Evolutionary conservation across 1,140 invertebrate species (phyloP).

Genomic region (Trichogramma pretiosum): DNA sequence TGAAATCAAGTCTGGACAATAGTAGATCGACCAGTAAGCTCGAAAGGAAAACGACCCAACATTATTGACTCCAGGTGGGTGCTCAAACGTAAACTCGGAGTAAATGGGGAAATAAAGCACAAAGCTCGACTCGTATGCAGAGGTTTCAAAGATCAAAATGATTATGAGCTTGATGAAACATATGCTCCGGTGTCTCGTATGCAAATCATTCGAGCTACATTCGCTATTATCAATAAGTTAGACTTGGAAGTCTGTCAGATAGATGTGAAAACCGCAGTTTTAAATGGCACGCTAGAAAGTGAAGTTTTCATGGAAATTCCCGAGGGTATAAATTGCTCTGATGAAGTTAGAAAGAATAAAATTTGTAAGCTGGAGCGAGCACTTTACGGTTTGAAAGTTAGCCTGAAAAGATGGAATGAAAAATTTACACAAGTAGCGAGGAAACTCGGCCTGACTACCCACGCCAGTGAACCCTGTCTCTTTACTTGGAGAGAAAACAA

Average conservation of each 20-base stretch:
- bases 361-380: slow-evolving; percentile 30
- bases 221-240: slow-evolving; percentile 12
- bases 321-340: slow-evolving; percentile 9
- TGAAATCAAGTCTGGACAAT: slow-evolving; percentile 2
- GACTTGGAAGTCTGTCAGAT: slow-evolving; percentile 26
- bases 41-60: slow-evolving; percentile 19
- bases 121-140: slow-evolving; percentile 26
- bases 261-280: slow-evolving; percentile 39
- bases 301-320: slow-evolving; percentile 34
- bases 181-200: slow-evolving; percentile 26
- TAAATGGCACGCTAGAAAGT: slow-evolving; percentile 33
- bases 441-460: background rate
- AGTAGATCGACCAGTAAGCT: slow-evolving; percentile 13
- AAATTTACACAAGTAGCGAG: slow-evolving; percentile 14
- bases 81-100: slow-evolving; percentile 1
- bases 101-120: background rate
- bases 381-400: slow-evolving; percentile 39
- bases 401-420: slow-evolving; percentile 34
- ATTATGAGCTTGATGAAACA: slow-evolving; percentile 27
- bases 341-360: slow-evolving; percentile 6
- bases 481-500: background rate
- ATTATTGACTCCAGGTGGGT: slow-evolving; percentile 13
- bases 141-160: slow-evolving; percentile 23
- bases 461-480: slow-evolving; percentile 14
- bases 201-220: slow-evolving; percentile 22